Evolutionary conservation across 92 coral and sea anemone genomes (phyloP).

Genomic region (Siderastrea radians): DNA sequence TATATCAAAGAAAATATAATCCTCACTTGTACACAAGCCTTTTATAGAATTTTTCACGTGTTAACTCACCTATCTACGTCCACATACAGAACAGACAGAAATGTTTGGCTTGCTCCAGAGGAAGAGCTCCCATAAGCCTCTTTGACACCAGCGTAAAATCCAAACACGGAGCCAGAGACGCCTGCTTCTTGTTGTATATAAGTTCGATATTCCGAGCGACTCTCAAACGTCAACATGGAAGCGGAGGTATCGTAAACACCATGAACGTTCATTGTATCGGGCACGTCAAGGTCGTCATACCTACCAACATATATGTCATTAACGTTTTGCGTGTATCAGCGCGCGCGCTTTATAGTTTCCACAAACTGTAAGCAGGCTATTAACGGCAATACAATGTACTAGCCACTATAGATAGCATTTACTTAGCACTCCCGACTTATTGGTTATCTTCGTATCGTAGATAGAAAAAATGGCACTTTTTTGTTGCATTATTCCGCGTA

Average conservation of each 20-base stretch:
- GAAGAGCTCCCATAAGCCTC: constrained; percentile 48
- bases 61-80: neutral
- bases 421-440: too few species aligned
- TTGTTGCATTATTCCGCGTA: too few species aligned
- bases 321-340: neutral
- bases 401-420: too few species aligned
- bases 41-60: too few species aligned
- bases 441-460: too few species aligned
- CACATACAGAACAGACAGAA: constrained; percentile 1
- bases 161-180: constrained; percentile 55
- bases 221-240: constrained; percentile 33
- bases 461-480: too few species aligned
- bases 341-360: too few species aligned
- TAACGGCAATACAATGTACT: neutral
- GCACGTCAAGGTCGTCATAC: constrained; percentile 13
- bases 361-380: too few species aligned
- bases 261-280: too few species aligned
- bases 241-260: neutral
- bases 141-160: constrained; percentile 67
- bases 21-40: too few species aligned
- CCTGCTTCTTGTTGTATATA: constrained; percentile 60
- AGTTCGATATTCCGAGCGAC: constrained; percentile 33
- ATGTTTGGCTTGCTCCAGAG: neutral
- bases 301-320: neutral
- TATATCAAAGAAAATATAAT: too few species aligned